These are phyloP conservation scores for Trilocha varians DNA, from an alignment of 2,888 invertebrate genomes.

Conservation along the genomic window DNA sequence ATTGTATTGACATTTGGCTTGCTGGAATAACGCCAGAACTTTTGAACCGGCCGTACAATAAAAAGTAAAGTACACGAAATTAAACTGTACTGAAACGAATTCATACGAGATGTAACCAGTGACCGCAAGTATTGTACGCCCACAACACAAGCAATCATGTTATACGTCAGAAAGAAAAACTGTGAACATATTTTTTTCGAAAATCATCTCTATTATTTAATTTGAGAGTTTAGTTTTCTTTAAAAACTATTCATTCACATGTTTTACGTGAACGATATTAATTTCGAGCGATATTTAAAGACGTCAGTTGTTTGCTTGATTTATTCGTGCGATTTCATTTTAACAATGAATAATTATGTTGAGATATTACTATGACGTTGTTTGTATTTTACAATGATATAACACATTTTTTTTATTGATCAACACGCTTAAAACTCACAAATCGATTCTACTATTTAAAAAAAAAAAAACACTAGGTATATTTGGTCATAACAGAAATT, in stretches of 20 bases:
- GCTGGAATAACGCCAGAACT: constrained; percentile 51
- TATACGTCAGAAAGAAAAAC: background rate
- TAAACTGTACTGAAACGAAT: constrained; percentile 46
- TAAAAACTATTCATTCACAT: background rate
- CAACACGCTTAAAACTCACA: no score
- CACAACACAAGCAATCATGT: constrained; percentile 4
- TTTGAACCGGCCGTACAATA: constrained; percentile 51
- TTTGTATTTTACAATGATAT: background rate
- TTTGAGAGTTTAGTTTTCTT: background rate
- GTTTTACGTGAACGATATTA: background rate
- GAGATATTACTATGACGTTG: background rate
- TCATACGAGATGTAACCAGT: constrained; percentile 38
- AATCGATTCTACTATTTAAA: no score
- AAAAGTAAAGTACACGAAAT: constrained; percentile 50
- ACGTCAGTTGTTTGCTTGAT: background rate
- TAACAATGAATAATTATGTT: background rate
- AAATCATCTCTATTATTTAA: background rate
- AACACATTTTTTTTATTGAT: background rate
- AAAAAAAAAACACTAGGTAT: no score
- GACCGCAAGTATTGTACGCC: constrained; percentile 13
- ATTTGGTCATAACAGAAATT: no score
- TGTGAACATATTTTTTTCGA: background rate
- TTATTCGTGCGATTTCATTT: constrained; percentile 1
- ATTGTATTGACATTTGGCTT: constrained; percentile 67
- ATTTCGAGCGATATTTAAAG: background rate